Evolutionary conservation across 2,888 invertebrate genomes (phyloP).

Genomic region (Nysson spinosus): DNA sequence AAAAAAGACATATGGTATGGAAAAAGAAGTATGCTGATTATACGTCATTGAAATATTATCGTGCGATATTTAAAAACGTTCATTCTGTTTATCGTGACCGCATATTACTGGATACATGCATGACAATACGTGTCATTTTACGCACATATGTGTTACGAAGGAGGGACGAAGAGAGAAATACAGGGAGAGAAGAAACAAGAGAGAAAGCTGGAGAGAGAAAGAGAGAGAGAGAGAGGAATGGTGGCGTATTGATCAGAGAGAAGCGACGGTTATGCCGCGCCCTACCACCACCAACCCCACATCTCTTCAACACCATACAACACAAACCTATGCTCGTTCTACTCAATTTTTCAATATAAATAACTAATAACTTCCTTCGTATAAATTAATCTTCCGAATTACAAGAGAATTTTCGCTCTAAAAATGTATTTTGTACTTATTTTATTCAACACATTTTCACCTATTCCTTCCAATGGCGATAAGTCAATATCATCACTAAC

Average conservation of each 20-base stretch:
- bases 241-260: constrained; percentile 76
- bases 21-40: too few relatives aligned
- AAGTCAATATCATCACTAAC: too few relatives aligned
- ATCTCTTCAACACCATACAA: constrained; percentile 43
- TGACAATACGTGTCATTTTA: constrained; percentile 48
- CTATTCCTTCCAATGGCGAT: too few relatives aligned
- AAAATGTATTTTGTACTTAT: too few relatives aligned
- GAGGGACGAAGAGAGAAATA: constrained; percentile 39
- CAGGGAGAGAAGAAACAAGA: constrained; percentile 38
- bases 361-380: too few relatives aligned
- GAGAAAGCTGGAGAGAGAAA: constrained; percentile 45
- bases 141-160: constrained; percentile 24
- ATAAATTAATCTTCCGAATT: too few relatives aligned
- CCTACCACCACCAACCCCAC: constrained; percentile 71
- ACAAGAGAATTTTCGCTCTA: too few relatives aligned
- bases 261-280: constrained; percentile 75
- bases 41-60: constrained; percentile 8
- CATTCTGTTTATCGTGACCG: constrained; percentile 39
- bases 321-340: constrained; percentile 31
- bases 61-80: constrained; percentile 31
- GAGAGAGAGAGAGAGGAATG: constrained; percentile 64
- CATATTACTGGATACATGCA: constrained; percentile 28
- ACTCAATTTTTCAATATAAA: too few relatives aligned
- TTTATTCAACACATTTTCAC: too few relatives aligned
- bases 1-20: too few relatives aligned